Evolutionary conservation across 2,113 vertebrate genomes (phyloP), one percentile per base, ranked within the genome.

Genomic region (Colius striatus): DNA sequence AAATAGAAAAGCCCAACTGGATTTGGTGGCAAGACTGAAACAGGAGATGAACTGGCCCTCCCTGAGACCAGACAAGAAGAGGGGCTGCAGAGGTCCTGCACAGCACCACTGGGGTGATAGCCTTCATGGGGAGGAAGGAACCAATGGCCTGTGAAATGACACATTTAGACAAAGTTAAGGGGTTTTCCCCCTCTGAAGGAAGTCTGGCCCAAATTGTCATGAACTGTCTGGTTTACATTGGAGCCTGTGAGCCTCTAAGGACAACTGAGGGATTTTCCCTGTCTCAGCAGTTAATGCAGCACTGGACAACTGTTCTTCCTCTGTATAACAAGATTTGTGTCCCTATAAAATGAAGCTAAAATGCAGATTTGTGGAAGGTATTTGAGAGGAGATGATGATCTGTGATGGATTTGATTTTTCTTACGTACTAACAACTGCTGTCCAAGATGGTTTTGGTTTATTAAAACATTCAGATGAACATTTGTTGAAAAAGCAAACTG

Each of bases 401-500:
- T 88, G 80, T 1, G 0, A 13, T 53, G 67, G 55, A 34, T 85
- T 90, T 80, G 57, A 25, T 73, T 91, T 84, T 92, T 73, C 58
- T 54, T 70, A 67, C 58, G 21, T 43, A 67, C 47, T 41, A 51
- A 13, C 51, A 67, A 38, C 10, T 30, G 38, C 12, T 6, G 2
- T 62, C 87, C 75, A 91, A 38, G 65, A 27, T 57, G 21, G 1
- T 65, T 83, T 83, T 79, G 54, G 34, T 94, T 91, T 95, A 82
- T 91, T 91, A 83, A 95, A 92, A 83, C 82, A 71, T 81, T 43
- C 75, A 94, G 93, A 62, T 22, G 48, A 71, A 60, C 48, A 11
- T 81, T 93, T 92, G 82, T 84, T 94, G 93, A 90, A 90, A 83
- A 67, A 91, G 77, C 63, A 89, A 92, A 85, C 22, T 83, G 67